Base-by-base conservation (phyloP, 2,797 vertebrate genomes). In the Sus cebifrons region DNA sequence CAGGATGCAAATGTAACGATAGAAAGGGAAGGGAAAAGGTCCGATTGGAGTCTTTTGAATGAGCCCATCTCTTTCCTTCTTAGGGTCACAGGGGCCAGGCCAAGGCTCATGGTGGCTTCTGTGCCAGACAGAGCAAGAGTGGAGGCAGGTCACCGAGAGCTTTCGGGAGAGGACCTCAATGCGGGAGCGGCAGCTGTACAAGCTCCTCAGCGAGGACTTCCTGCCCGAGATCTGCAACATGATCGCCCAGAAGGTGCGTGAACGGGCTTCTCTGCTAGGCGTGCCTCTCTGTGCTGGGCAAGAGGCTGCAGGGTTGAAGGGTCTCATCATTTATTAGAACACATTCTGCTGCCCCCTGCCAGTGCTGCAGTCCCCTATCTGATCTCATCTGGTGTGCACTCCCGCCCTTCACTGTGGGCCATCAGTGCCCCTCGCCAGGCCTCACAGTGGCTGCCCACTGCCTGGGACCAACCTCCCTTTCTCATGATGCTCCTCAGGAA, bases 171-270 rank as follows among this genome's bases (percentile, higher is more conserved):
- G 99, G 98, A 98, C 98, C 86, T 99, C 99, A 94, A 99, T 99
- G 82, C 99, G 99, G 98, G 99, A 99, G 97, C 98, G 99, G 58
- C 99, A 99, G 97, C 99, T 99, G 95, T 99, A 99, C 98, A 99
- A 99, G 94, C 99, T 99, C 97, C 99, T 99, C 98, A 99, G 99
- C 96, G 99, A 99, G 98, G 99, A 99, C 98, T 99, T 99, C 98
- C 98, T 99, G 97, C 99, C 99, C 0, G 99, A 99, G 98, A 99
- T 99, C 98, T 99, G 99, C 98, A 99, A 98, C 98, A 99, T 99
- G 99, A 99, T 99, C 89, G 99, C 99, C 94, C 99, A 99, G 98
- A 99, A 99, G 99, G 99, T 99, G 97, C 97, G 99, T 84, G 96
- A 81, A 97, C 78, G 18, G 16, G 32, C 52, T 67, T n/a, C 21